Evolutionary conservation across 1,140 invertebrate genomes (phyloP).

Genomic region (Stratiolaelaps scimitus): DNA sequence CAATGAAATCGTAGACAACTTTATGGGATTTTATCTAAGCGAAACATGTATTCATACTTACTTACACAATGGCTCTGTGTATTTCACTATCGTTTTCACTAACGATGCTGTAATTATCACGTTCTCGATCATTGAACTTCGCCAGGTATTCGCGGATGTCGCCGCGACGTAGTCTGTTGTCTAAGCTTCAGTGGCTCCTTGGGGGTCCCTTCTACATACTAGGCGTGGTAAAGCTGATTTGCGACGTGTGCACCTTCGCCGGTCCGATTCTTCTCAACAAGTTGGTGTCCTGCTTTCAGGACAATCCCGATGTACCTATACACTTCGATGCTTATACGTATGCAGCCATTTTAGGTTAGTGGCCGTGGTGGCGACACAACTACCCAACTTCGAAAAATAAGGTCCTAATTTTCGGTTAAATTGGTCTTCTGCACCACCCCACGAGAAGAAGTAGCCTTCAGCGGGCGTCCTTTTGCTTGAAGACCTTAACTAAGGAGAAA

Average conservation of each 20-base stretch:
- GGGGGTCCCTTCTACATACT: constrained; percentile 74
- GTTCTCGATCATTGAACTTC: not conserved
- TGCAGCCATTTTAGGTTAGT: constrained; percentile 55
- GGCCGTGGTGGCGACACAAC: constrained; percentile 36
- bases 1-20: too few relatives aligned
- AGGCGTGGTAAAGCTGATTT: constrained; percentile 69
- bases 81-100: too few relatives aligned
- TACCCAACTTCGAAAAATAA: too few relatives aligned
- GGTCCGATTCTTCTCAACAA: constrained; percentile 74
- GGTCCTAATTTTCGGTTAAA: too few relatives aligned
- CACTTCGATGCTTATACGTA: constrained; percentile 59
- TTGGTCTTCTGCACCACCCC: too few relatives aligned
- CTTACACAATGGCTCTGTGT: too few relatives aligned
- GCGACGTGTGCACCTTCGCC: constrained; percentile 68
- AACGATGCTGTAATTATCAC: too few relatives aligned
- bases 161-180: constrained; percentile 50
- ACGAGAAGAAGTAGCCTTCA: too few relatives aligned
- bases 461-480: too few relatives aligned
- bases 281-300: constrained; percentile 66
- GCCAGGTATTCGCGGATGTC: not conserved
- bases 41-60: too few relatives aligned
- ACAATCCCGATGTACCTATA: constrained; percentile 50
- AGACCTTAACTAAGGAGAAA: too few relatives aligned
- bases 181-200: constrained; percentile 64
- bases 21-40: too few relatives aligned